Percentiles rank a stretch among this genome's conserved stretches.
Conservation (phyloP, 1,140 invertebrate species). For the Stegodyphus dumicola region DNA sequence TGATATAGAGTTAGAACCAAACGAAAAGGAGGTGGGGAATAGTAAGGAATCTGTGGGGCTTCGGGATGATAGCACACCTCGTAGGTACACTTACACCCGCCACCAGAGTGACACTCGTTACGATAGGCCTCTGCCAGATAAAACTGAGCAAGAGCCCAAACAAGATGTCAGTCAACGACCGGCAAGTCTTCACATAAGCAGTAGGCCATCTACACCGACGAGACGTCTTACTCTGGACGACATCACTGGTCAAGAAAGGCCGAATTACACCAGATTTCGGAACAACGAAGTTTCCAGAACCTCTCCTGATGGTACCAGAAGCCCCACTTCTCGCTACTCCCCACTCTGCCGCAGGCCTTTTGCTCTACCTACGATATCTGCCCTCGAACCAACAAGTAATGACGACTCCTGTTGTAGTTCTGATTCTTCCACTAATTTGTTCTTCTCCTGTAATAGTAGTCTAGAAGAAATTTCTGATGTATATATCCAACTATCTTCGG, state of each 20-base stretch:
- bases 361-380: slow-evolving; percentile 33
- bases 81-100: slow-evolving; percentile 41
- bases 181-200: slow-evolving; percentile 45
- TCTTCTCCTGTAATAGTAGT: slow-evolving; percentile 59
- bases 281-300: slow-evolving; percentile 28
- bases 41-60: slow-evolving; percentile 50
- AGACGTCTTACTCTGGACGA: slow-evolving; percentile 47
- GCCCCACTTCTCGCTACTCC: slow-evolving; percentile 58
- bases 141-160: neutral
- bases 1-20: slow-evolving; percentile 52
- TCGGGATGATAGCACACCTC: slow-evolving; percentile 32
- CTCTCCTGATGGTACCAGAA: slow-evolving; percentile 26
- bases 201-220: slow-evolving; percentile 53
- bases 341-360: slow-evolving; percentile 48
- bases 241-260: slow-evolving; percentile 61
- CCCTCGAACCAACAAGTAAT: slow-evolving; percentile 60
- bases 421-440: slow-evolving; percentile 52
- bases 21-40: slow-evolving; percentile 48
- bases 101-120: slow-evolving; percentile 59
- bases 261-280: slow-evolving; percentile 61
- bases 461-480: slow-evolving; percentile 46
- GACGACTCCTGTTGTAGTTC: slow-evolving; percentile 56
- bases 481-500: neutral
- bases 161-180: slow-evolving; percentile 31
- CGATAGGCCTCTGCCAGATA: slow-evolving; percentile 29